These are phyloP conservation scores for Pseudobourletiella spinata DNA, from an alignment of 1,140 invertebrate genomes.

Conservation along the genomic window DNA sequence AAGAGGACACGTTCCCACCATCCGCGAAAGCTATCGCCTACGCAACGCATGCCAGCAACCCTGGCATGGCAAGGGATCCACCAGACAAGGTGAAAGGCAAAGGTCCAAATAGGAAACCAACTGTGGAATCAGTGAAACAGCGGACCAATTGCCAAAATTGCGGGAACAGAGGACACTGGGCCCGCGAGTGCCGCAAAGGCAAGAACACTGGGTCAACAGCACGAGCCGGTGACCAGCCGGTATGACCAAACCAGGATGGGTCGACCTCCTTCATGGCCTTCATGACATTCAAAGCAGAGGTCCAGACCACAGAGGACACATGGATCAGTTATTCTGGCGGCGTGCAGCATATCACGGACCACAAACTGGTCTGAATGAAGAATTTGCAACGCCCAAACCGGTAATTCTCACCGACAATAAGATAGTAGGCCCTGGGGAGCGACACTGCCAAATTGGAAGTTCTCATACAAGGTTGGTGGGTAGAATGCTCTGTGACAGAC, in stretches of 20 bases:
- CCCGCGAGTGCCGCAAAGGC: not conserved
- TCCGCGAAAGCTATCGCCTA: not conserved
- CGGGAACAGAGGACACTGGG: not conserved
- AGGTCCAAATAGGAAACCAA: not conserved
- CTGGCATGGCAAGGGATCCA: not conserved
- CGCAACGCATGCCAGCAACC: not conserved
- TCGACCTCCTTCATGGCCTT: not conserved
- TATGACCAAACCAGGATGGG: too few relatives aligned
- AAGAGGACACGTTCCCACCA: not conserved
- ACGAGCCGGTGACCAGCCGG: not conserved
- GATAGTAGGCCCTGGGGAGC: not conserved
- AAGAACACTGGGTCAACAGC: not conserved
- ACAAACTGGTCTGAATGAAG: not conserved
- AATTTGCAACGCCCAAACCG: not conserved
- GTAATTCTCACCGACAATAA: not conserved
- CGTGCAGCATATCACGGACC: not conserved
- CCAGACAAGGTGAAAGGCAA: not conserved
- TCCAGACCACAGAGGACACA: not conserved
- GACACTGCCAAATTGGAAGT: not conserved
- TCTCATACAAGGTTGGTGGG: not conserved
- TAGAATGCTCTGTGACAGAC: not conserved
- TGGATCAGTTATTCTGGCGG: constrained; percentile 7
- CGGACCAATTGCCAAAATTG: constrained; percentile 7
- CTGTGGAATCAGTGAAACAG: not conserved
- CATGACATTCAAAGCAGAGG: not conserved